Conservation (phyloP, 2,797 vertebrate species). For the Phyllotis vaccarum region DNA sequence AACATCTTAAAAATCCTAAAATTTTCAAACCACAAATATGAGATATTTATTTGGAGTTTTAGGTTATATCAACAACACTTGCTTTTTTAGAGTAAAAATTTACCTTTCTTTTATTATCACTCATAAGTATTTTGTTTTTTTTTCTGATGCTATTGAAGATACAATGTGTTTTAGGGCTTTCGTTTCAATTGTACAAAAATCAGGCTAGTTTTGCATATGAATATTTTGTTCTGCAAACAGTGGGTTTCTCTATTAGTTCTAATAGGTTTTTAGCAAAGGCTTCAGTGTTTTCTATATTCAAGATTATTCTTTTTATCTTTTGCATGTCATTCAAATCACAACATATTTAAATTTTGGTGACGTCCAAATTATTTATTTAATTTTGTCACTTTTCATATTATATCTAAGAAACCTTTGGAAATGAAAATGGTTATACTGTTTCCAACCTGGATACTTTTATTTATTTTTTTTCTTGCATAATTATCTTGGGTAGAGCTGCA, state of each 20-base stretch:
- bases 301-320: neutral
- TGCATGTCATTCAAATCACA: neutral
- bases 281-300: constrained; percentile 38
- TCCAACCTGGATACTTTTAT: neutral
- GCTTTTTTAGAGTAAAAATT: constrained; percentile 16
- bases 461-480: constrained; percentile 32
- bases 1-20: neutral
- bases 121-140: constrained; percentile 44
- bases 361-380: neutral
- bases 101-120: constrained; percentile 23
- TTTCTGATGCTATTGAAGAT: constrained; percentile 43
- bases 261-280: constrained; percentile 13
- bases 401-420: neutral
- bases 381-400: neutral
- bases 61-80: neutral
- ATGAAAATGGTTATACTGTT: neutral
- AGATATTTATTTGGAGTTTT: constrained; percentile 30
- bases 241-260: constrained; percentile 35
- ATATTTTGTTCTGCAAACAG: constrained; percentile 13
- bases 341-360: neutral
- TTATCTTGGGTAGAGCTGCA: neutral
- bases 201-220: constrained; percentile 42
- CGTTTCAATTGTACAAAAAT: constrained; percentile 21
- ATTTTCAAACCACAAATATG: neutral
- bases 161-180: neutral